Evolutionary conservation across 2,888 invertebrate genomes (phyloP).

Genomic region (Lobophora halterata): DNA sequence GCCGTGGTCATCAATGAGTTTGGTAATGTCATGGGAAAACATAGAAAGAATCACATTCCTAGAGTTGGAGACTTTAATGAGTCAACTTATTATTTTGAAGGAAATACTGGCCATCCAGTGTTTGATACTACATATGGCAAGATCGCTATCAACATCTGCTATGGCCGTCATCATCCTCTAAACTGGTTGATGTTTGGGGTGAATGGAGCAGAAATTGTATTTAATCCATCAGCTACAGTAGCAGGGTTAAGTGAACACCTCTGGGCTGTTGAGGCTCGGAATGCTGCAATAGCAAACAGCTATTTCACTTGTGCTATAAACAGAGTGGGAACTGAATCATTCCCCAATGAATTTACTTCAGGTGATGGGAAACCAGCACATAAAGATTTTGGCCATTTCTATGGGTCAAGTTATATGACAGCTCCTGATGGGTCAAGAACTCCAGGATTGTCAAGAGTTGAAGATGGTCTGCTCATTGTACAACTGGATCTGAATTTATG

Average conservation of each 20-base stretch:
- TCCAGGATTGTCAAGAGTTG: constrained; percentile 88
- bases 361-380: constrained; percentile 88
- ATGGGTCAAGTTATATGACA: constrained; percentile 97
- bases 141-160: constrained; percentile 98
- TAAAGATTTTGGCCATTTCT: constrained; percentile 97
- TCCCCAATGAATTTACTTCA: constrained; percentile 82
- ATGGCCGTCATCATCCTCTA: constrained; percentile 98
- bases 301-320: constrained; percentile 97
- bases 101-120: constrained; percentile 97
- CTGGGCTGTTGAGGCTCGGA: constrained; percentile 97
- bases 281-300: constrained; percentile 97
- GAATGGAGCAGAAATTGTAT: constrained; percentile 99
- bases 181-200: constrained; percentile 99
- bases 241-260: constrained; percentile 92
- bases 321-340: constrained; percentile 94
- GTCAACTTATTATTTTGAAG: constrained; percentile 98
- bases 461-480: constrained; percentile 93
- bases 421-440: constrained; percentile 97
- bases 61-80: constrained; percentile 99
- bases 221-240: constrained; percentile 99
- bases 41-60: constrained; percentile 99
- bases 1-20: constrained; percentile 94
- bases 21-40: constrained; percentile 94
- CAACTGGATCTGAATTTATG: constrained; percentile 97
- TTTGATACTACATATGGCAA: constrained; percentile 92